Conservation (phyloP, 2,113 vertebrate species). For the Tenrec ecaudatus region DNA sequence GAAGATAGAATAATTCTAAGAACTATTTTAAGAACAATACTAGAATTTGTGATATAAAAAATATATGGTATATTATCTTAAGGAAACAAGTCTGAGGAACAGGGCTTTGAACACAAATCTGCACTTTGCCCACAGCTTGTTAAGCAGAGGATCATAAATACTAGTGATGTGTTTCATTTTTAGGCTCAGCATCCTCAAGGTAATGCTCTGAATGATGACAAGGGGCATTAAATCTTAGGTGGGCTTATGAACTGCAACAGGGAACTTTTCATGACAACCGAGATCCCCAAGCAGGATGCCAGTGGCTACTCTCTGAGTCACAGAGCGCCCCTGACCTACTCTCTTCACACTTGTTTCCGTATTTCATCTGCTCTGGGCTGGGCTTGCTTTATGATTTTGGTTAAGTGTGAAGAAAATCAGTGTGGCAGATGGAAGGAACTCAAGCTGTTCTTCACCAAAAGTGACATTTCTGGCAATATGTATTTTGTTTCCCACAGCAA, state of each 20-base stretch:
- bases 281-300: background rate
- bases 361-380: slow-evolving; percentile 61
- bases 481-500: slow-evolving; percentile 45
- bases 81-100: slow-evolving; percentile 48
- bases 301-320: slow-evolving; percentile 22
- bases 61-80: slow-evolving; percentile 23
- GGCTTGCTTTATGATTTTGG: slow-evolving; percentile 34
- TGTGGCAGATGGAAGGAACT: slow-evolving; percentile 35
- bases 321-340: slow-evolving; percentile 1
- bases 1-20: slow-evolving; percentile 28
- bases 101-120: slow-evolving; percentile 44
- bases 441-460: slow-evolving; percentile 49
- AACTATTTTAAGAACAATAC: slow-evolving; percentile 3
- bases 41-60: slow-evolving; percentile 54
- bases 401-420: slow-evolving; percentile 62
- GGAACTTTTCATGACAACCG: background rate
- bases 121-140: background rate
- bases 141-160: slow-evolving; percentile 19
- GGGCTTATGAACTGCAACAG: slow-evolving; percentile 35
- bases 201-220: background rate
- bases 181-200: background rate
- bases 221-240: slow-evolving; percentile 54
- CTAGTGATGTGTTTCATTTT: background rate
- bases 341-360: slow-evolving; percentile 1
- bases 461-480: slow-evolving; percentile 55